Evolutionary conservation across 2,888 invertebrate genomes (phyloP), one percentile per base, ranked within the genome.

Genomic region (Dione juno): DNA sequence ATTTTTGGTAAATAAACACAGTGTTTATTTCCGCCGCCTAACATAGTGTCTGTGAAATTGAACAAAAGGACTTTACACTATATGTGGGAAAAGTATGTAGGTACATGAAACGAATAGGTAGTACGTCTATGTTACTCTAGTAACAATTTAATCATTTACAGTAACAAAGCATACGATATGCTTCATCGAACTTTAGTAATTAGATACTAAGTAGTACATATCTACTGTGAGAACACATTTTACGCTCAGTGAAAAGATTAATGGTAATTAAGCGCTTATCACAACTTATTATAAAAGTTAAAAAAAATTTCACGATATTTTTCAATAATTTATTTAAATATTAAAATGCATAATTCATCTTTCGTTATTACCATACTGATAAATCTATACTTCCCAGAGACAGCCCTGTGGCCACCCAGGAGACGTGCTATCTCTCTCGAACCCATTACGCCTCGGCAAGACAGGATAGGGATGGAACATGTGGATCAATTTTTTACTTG

Each of bases 321-420:
- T 37, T n/a, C 2, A 53, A 35, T 7, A n/a, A 16, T 40, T 57
- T 57, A 57, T 57, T 37, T 40, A 57, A 57, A 40, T 40, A 57
- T 40, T 40, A 16, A 54, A 57, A 57, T 57, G 57, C 37, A 57
- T 57, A 57, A 57, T 57, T 57, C 61, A 43, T 61, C 43, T 61
- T 14, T 43, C 43, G 43, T 43, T 21, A 61, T 61, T 61, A 45
- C 43, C 41, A 21, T 43, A 61, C 43, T 61, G 61, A 61, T 57
- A 61, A 61, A 61, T 61, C 28, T 61, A 61, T 61, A 21, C 41
- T 21, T 59, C n/a, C 61, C 43, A 28, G 45, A 45, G 64, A 50
- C 64, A 64, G 40, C 64, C 52, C 64, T 66, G 72, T 71, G 85
- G 82, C 89, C 89, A 89, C 89, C 89, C 89, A 88, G 79, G 81